Conservation (phyloP, 1,140 invertebrate genomes). For the Gonatopus flavifemur region DNA sequence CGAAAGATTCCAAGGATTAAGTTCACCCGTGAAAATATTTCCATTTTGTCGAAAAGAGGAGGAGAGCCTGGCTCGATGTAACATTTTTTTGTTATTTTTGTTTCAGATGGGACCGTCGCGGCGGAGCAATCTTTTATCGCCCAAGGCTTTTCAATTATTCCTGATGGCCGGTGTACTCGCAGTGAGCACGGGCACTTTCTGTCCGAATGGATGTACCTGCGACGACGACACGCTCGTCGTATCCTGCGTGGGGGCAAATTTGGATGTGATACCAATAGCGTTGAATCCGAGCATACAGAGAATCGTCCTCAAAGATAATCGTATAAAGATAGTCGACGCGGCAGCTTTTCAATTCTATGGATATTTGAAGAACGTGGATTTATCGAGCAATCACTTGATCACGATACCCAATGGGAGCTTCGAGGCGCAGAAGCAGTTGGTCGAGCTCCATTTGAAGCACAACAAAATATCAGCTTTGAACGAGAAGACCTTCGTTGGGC, state of each 20-base stretch:
- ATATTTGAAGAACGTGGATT: conserved; percentile 78
- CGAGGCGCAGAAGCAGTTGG: conserved; percentile 74
- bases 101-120: conserved; percentile 49
- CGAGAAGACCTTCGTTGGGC: conserved; percentile 77
- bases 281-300: conserved; percentile 86
- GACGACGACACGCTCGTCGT: conserved; percentile 88
- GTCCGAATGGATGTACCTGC: conserved; percentile 79
- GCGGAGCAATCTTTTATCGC: conserved; percentile 2
- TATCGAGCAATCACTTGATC: conserved; percentile 81
- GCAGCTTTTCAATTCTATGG: conserved; percentile 83
- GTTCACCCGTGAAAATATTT: too few relatives aligned
- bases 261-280: conserved; percentile 88
- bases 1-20: too few relatives aligned
- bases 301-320: conserved; percentile 80
- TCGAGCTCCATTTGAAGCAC: conserved; percentile 79
- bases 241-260: conserved; percentile 77
- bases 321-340: conserved; percentile 82
- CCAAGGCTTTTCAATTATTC: conserved; percentile 44
- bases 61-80: too few relatives aligned
- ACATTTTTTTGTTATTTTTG: conserved; percentile 30
- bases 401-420: conserved; percentile 79
- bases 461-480: conserved; percentile 81
- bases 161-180: conserved; percentile 41
- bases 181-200: conserved; percentile 58
- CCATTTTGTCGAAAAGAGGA: too few relatives aligned